Evolutionary conservation across 2,797 vertebrate species (phyloP).

Genomic region (Bovichtus variegatus): DNA sequence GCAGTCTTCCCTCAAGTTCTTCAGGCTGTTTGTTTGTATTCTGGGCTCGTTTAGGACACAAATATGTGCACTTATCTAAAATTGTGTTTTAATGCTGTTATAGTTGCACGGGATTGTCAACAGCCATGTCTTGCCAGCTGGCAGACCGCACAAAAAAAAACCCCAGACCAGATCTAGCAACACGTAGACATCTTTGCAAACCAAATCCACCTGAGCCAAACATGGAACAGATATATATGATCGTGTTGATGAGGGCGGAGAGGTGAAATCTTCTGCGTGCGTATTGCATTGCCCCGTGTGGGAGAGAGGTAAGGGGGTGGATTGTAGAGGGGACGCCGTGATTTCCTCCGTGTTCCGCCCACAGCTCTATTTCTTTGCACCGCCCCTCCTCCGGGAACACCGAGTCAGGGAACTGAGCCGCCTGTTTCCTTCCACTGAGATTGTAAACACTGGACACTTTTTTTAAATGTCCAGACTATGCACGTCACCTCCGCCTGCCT

Average conservation of each 20-base stretch:
- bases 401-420: constrained; percentile 58
- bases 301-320: neutral
- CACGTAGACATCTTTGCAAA: neutral
- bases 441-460: constrained; percentile 64
- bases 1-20: neutral
- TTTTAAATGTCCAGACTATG: constrained; percentile 48
- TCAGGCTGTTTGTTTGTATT: neutral
- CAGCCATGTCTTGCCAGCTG: constrained; percentile 26
- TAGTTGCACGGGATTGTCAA: constrained; percentile 23
- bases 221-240: constrained; percentile 31
- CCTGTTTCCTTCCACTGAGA: constrained; percentile 66
- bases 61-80: neutral
- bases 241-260: constrained; percentile 10
- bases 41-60: neutral
- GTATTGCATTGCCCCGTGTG: constrained; percentile 27
- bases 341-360: constrained; percentile 61
- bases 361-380: constrained; percentile 57
- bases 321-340: constrained; percentile 17
- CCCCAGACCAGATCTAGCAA: neutral
- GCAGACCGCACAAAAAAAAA: constrained; percentile 6
- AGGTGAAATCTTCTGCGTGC: constrained; percentile 41
- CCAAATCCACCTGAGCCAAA: constrained; percentile 1
- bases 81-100: neutral
- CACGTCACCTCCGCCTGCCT: constrained; percentile 1
- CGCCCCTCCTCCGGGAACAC: constrained; percentile 61